Percentiles rank a stretch among this genome's conserved stretches.
Conservation (phyloP, 2,113 vertebrate genomes). For the Tor tambroides region DNA sequence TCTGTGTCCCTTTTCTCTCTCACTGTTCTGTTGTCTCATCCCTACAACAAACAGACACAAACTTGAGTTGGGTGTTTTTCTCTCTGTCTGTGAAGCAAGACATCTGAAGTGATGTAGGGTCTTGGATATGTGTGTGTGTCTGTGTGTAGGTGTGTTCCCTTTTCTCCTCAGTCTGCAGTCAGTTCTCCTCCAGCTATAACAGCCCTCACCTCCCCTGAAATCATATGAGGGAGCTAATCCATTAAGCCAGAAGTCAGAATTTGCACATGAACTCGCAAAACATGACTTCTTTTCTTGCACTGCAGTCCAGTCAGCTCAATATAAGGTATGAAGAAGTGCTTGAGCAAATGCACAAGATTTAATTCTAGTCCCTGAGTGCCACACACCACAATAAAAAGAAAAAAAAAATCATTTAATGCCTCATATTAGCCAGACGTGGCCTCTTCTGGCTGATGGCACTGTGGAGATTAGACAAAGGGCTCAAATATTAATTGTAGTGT, state of each 20-base stretch:
- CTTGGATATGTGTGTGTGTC: conserved; percentile 40
- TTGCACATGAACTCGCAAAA: neutral
- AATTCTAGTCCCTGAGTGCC: conserved; percentile 7
- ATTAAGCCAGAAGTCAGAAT: conserved; percentile 9
- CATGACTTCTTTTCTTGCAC: neutral
- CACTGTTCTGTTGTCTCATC: conserved; percentile 1
- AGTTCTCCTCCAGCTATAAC: conserved; percentile 16
- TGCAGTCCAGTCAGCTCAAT: neutral
- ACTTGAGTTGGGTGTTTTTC: conserved; percentile 36
- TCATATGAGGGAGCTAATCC: conserved; percentile 29
- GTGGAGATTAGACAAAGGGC: neutral
- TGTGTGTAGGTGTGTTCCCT: neutral
- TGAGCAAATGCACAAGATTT: conserved; percentile 11
- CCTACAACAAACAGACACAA: conserved; percentile 26
- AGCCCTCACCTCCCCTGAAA: conserved; percentile 7
- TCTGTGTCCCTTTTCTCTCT: conserved; percentile 28
- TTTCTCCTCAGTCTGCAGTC: conserved; percentile 4
- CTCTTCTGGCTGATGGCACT: neutral
- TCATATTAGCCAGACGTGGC: neutral
- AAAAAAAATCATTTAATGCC: neutral
- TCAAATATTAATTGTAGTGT: neutral
- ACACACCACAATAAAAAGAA: neutral
- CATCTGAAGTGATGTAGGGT: conserved; percentile 62
- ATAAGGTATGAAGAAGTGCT: neutral
- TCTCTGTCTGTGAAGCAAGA: conserved; percentile 58